Percentiles rank a stretch among this genome's conserved stretches.
Conservation (phyloP, 2,113 vertebrate genomes). For the Vidua chalybeata region DNA sequence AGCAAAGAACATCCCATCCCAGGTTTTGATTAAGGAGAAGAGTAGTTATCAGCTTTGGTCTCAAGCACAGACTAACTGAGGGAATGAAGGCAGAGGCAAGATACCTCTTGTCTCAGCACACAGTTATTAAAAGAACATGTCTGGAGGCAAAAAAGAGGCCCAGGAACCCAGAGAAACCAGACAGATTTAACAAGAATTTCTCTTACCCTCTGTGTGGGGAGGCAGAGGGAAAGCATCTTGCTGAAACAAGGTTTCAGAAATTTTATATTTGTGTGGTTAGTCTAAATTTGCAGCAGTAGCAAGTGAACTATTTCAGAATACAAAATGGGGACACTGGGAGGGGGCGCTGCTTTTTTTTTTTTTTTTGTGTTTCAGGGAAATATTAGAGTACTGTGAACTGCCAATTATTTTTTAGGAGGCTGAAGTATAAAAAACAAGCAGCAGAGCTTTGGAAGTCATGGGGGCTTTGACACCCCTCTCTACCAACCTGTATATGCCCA, state of each 20-base stretch:
- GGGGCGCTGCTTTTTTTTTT: background rate
- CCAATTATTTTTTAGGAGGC: background rate
- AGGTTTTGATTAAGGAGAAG: background rate
- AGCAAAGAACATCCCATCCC: background rate
- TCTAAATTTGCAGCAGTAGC: background rate
- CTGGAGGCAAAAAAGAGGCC: slow-evolving; percentile 21
- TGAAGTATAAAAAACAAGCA: background rate
- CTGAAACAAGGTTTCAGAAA: background rate
- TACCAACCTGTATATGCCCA: background rate
- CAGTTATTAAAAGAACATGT: slow-evolving; percentile 20
- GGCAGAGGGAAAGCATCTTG: background rate
- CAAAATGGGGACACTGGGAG: background rate
- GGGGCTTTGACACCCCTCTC: background rate
- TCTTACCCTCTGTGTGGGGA: background rate
- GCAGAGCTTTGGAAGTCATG: background rate
- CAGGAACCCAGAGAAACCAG: background rate
- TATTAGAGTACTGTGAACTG: background rate
- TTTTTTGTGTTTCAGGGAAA: background rate
- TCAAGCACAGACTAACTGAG: background rate
- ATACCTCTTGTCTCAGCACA: background rate
- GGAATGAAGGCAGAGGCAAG: background rate
- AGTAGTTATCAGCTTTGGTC: background rate
- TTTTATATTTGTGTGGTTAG: background rate
- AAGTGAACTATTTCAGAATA: background rate
- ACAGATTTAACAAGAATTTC: background rate